These are phyloP conservation scores for Apamea monoglypha DNA, from an alignment of 2,888 invertebrate species.

Conservation along the genomic window DNA sequence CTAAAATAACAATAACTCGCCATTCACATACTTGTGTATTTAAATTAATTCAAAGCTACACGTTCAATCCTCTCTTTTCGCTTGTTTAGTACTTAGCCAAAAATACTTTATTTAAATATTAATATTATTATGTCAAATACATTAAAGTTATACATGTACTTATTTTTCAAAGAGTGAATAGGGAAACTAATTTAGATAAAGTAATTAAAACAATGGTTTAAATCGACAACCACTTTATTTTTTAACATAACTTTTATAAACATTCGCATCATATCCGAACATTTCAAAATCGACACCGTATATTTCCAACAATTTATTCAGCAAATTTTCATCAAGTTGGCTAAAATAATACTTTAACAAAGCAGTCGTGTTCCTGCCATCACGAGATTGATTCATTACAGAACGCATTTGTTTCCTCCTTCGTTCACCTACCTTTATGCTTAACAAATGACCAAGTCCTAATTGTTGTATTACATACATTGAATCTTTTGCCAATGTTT, in stretches of 20 bases:
- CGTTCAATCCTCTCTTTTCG: background rate
- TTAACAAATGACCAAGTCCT: slow-evolving; percentile 89
- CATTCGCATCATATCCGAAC: slow-evolving; percentile 91
- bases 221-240: slow-evolving; percentile 78
- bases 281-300: slow-evolving; percentile 93
- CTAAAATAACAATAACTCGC: background rate
- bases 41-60: background rate
- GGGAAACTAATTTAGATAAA: background rate
- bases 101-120: background rate
- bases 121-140: background rate
- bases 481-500: slow-evolving; percentile 91
- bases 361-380: slow-evolving; percentile 86
- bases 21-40: background rate
- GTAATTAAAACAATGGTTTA: slow-evolving; percentile 17
- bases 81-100: background rate
- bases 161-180: background rate
- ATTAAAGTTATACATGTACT: background rate
- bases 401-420: slow-evolving; percentile 88
- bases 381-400: slow-evolving; percentile 88
- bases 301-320: slow-evolving; percentile 91
- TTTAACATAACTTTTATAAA: slow-evolving; percentile 89
- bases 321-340: slow-evolving; percentile 89
- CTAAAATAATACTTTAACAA: slow-evolving; percentile 89
- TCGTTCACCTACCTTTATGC: slow-evolving; percentile 86
- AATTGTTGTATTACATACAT: slow-evolving; percentile 91